A percentile compares a stretch with the other conserved stretches of the same genome.
Evolutionary conservation across 2,797 vertebrate species (phyloP).

Genomic region (Takifugu rubripes): DNA sequence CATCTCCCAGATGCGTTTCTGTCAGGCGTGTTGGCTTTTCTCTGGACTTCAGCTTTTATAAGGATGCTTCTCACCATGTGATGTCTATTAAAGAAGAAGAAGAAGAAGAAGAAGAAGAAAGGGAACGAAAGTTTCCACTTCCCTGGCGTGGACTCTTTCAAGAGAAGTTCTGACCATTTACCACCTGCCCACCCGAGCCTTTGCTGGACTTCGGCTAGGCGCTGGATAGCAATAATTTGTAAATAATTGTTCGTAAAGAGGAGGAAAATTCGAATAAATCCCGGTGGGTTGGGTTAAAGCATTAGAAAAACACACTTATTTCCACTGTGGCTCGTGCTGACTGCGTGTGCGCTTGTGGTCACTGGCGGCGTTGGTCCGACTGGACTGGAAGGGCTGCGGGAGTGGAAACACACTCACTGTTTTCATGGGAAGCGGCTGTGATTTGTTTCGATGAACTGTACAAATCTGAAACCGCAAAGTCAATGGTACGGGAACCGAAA

Average conservation of each 20-base stretch:
- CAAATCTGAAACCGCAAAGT: conserved; percentile 30
- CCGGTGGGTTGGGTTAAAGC: conserved; percentile 19
- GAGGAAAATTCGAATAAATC: conserved; percentile 27
- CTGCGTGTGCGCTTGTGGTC: conserved; percentile 56
- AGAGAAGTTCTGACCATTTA: conserved; percentile 45
- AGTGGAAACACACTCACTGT: conserved; percentile 66
- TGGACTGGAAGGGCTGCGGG: conserved; percentile 45
- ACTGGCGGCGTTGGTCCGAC: conserved; percentile 57
- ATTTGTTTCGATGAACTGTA: conserved; percentile 52
- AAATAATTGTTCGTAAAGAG: conserved; percentile 10
- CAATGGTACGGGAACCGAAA: conserved; percentile 14
- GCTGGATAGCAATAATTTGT: not conserved
- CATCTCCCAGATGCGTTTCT: conserved; percentile 57
- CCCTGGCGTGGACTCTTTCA: conserved; percentile 53
- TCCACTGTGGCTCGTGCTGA: conserved; percentile 47
- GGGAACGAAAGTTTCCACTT: conserved; percentile 54
- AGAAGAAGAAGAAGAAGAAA: conserved; percentile 30
- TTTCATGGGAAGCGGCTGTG: conserved; percentile 57
- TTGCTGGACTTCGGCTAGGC: not conserved
- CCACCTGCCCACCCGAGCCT: conserved; percentile 47
- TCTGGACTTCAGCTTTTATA: conserved; percentile 51
- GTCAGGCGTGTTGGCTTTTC: conserved; percentile 58
- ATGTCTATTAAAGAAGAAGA: conserved; percentile 57
- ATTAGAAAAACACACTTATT: conserved; percentile 54
- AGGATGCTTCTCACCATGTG: conserved; percentile 56